Percentiles rank a stretch among this genome's conserved stretches.
Evolutionary conservation across 2,888 invertebrate genomes (phyloP).

Genomic region (Sialis fuliginosa): DNA sequence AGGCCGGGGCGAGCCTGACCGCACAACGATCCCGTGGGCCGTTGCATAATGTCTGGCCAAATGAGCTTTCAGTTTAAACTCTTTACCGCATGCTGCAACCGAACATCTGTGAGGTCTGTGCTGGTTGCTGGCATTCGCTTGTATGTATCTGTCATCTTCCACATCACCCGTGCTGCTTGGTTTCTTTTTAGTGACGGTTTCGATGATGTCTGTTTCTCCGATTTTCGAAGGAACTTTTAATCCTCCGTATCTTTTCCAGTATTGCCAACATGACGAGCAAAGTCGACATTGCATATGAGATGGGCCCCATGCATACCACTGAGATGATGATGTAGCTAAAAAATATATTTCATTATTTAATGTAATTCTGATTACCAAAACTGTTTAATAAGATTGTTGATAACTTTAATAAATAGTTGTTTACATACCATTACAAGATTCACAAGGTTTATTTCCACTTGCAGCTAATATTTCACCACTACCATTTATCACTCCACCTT

Average conservation of each 20-base stretch:
- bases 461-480: slow-evolving; percentile 39
- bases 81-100: slow-evolving; percentile 83
- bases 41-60: slow-evolving; percentile 86
- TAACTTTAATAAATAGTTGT: neutral
- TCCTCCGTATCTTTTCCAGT: slow-evolving; percentile 98
- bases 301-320: slow-evolving; percentile 97
- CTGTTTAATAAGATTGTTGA: neutral
- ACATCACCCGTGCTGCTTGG: slow-evolving; percentile 21
- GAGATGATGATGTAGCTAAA: slow-evolving; percentile 52
- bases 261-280: slow-evolving; percentile 88
- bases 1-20: slow-evolving; percentile 67
- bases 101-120: slow-evolving; percentile 78
- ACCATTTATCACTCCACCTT: slow-evolving; percentile 60
- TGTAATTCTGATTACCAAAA: neutral
- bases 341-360: slow-evolving; percentile 10
- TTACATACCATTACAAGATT: slow-evolving; percentile 56
- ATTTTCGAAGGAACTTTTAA: slow-evolving; percentile 58
- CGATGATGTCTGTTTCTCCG: slow-evolving; percentile 28
- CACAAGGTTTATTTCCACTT: slow-evolving; percentile 57
- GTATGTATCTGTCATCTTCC: slow-evolving; percentile 31
- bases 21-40: slow-evolving; percentile 64
- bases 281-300: slow-evolving; percentile 82
- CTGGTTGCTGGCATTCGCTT: slow-evolving; percentile 37
- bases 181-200: slow-evolving; percentile 24
- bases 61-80: slow-evolving; percentile 90